phyloP scores from a whole-genome alignment of 2,888 invertebrate genomes.

The Polylopha cassiicola region DNA sequence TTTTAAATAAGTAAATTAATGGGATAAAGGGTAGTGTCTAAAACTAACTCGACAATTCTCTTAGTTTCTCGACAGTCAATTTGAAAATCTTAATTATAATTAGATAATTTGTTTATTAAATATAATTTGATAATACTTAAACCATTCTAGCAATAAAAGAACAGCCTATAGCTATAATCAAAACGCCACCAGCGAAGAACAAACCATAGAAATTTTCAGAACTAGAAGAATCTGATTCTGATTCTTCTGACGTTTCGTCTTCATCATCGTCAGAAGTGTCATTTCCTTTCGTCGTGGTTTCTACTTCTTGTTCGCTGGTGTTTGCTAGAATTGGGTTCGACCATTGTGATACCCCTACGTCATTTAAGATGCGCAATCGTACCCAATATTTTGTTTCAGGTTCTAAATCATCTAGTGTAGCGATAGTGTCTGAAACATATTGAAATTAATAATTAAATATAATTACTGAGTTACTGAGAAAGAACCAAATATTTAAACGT shows the following conservation, averaged over 20 bases:
- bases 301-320: constrained; percentile 27
- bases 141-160: constrained; percentile 49
- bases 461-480: neutral
- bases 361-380: constrained; percentile 45
- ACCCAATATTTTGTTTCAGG: constrained; percentile 48
- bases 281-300: no score
- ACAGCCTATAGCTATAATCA: constrained; percentile 43
- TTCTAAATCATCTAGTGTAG: constrained; percentile 36
- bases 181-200: constrained; percentile 51
- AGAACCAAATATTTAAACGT: neutral
- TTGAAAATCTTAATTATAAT: no score
- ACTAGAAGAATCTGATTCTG: constrained; percentile 22
- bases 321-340: constrained; percentile 34
- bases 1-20: no score
- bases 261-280: constrained; percentile 23
- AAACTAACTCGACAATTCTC: no score
- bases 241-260: constrained; percentile 22
- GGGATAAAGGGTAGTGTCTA: no score
- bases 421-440: constrained; percentile 33
- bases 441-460: neutral
- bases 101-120: no score
- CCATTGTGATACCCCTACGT: constrained; percentile 50
- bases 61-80: no score
- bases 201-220: constrained; percentile 48
- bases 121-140: constrained; percentile 26